These are phyloP conservation scores for Sarcophaga caerulescens DNA, from an alignment of 2,888 invertebrate genomes.

Conservation along the genomic window DNA sequence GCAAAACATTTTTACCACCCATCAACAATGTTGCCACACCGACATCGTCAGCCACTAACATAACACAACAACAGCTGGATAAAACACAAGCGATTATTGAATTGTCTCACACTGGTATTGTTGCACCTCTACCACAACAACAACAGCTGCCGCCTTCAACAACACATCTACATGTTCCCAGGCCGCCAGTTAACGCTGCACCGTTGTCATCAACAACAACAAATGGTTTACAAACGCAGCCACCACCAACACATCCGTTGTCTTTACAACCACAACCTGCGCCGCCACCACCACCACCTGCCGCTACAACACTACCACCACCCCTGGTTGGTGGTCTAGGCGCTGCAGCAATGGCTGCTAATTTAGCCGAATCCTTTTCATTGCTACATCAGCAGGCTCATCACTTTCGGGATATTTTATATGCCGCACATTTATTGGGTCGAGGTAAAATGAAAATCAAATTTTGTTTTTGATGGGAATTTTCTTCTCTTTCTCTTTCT, in stretches of 20 bases:
- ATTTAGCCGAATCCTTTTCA: constrained; percentile 81
- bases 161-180: constrained; percentile 6
- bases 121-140: constrained; percentile 12
- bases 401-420: constrained; percentile 85
- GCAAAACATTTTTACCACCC: constrained; percentile 60
- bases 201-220: constrained; percentile 46
- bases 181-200: neutral
- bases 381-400: constrained; percentile 80
- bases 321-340: constrained; percentile 64
- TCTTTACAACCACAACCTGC: constrained; percentile 31
- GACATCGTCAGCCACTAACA: constrained; percentile 32
- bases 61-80: constrained; percentile 34
- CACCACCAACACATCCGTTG: constrained; percentile 42
- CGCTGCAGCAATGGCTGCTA: constrained; percentile 76
- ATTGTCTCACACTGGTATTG: constrained; percentile 43
- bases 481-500: neutral
- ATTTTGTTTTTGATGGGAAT: neutral
- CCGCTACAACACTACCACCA: constrained; percentile 51
- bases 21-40: constrained; percentile 46
- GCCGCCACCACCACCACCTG: constrained; percentile 37
- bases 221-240: constrained; percentile 40
- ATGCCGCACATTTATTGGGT: constrained; percentile 84
- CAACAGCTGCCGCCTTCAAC: constrained; percentile 4
- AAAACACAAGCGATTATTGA: constrained; percentile 52
- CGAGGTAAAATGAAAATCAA: constrained; percentile 82